Conservation (phyloP, 2,888 invertebrate species). For the Hemaris fuciformis region DNA sequence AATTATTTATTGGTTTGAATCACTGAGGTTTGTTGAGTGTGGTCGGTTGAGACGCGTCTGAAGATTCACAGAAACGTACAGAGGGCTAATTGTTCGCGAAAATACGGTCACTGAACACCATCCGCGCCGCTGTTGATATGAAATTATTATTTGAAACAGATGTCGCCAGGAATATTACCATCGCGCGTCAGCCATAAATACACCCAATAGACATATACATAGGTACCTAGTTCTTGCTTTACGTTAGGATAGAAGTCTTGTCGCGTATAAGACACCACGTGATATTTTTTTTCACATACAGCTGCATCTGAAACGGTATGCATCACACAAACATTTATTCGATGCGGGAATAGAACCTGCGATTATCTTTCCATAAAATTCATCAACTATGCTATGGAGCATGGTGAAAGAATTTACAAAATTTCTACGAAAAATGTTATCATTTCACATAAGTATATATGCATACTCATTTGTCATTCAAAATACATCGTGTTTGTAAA, state of each 20-base stretch:
- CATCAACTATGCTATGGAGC: no score
- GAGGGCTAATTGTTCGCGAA: constrained; percentile 61
- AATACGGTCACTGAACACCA: constrained; percentile 56
- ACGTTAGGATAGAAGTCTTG: no score
- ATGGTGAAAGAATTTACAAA: background rate
- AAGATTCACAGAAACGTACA: constrained; percentile 73
- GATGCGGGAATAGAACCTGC: no score
- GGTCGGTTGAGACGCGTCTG: constrained; percentile 55
- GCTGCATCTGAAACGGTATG: no score
- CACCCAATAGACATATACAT: background rate
- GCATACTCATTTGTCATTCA: background rate
- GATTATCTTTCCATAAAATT: no score
- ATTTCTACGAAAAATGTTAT: background rate
- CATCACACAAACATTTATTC: no score
- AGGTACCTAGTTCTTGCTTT: no score
- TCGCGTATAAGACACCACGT: no score
- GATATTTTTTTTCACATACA: no score
- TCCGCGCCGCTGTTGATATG: constrained; percentile 55
- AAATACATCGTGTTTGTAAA: background rate
- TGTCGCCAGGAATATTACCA: constrained; percentile 33
- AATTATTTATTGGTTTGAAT: constrained; percentile 56
- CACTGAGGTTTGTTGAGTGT: constrained; percentile 44
- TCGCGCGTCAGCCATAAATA: background rate
- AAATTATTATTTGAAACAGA: constrained; percentile 75
- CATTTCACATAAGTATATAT: background rate